Conservation (phyloP, 2,888 invertebrate species). For the Altica lythri region DNA sequence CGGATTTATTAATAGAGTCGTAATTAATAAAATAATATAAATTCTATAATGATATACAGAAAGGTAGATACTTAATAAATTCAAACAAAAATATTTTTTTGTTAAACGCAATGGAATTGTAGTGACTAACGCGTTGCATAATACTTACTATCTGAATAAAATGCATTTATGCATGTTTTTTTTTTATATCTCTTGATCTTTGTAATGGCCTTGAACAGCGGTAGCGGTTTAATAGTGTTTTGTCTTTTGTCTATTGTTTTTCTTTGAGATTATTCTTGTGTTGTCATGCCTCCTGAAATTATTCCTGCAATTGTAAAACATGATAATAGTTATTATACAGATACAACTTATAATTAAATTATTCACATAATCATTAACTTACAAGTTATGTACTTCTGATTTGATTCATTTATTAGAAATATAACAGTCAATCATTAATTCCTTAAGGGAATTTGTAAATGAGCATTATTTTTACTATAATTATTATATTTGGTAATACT, state of each 20-base stretch:
- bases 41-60: background rate
- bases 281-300: conserved; percentile 23
- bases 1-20: background rate
- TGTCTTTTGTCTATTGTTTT: conserved; percentile 45
- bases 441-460: background rate
- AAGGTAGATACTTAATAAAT: background rate
- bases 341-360: conserved; percentile 6
- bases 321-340: conserved; percentile 3
- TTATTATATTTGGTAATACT: too few relatives aligned
- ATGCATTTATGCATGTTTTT: conserved; percentile 48
- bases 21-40: background rate
- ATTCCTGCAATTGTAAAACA: conserved; percentile 12
- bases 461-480: too few relatives aligned
- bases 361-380: conserved; percentile 2
- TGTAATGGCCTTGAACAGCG: conserved; percentile 46
- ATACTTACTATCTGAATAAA: conserved; percentile 46
- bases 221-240: conserved; percentile 44
- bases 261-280: conserved; percentile 21
- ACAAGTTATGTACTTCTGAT: background rate
- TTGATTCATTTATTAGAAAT: background rate
- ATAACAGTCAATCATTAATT: too few relatives aligned
- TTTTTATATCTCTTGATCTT: conserved; percentile 49
- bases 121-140: conserved; percentile 49
- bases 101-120: background rate
- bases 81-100: background rate